Conservation (phyloP, 2,888 invertebrate genomes). For the Acrobasis consociella region DNA sequence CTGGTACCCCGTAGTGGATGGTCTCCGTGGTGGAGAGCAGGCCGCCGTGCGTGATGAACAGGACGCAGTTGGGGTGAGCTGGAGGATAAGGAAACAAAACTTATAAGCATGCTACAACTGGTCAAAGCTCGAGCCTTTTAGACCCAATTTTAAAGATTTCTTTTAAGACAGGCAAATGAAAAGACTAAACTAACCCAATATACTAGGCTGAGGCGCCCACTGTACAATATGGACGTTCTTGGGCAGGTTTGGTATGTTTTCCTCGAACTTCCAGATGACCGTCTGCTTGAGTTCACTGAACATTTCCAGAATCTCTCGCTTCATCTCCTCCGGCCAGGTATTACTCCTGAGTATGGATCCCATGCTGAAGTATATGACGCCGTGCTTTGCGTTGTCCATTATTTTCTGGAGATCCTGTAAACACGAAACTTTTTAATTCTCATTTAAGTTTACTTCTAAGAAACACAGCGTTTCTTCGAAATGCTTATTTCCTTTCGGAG, state of each 20-base stretch:
- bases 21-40: slow-evolving; percentile 59
- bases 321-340: slow-evolving; percentile 53
- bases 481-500: too few species aligned
- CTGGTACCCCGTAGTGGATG: slow-evolving; percentile 56
- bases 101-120: too few species aligned
- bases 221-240: slow-evolving; percentile 65
- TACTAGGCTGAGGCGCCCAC: slow-evolving; percentile 69
- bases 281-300: slow-evolving; percentile 70
- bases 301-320: slow-evolving; percentile 53
- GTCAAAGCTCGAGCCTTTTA: too few species aligned
- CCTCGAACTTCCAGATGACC: slow-evolving; percentile 76
- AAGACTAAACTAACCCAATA: slow-evolving; percentile 42
- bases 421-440: background rate
- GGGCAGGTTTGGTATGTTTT: slow-evolving; percentile 51
- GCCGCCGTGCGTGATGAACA: slow-evolving; percentile 68
- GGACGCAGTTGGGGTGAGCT: slow-evolving; percentile 63
- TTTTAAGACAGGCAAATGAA: background rate
- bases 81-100: slow-evolving; percentile 22
- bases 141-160: too few species aligned
- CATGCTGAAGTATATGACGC: slow-evolving; percentile 77
- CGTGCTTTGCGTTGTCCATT: slow-evolving; percentile 64
- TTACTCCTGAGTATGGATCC: slow-evolving; percentile 66
- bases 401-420: slow-evolving; percentile 60
- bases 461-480: too few species aligned
- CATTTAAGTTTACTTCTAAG: too few species aligned